Evolutionary conservation across 2,113 vertebrate genomes (phyloP).

Genomic region (Rhizomys pruinosus): DNA sequence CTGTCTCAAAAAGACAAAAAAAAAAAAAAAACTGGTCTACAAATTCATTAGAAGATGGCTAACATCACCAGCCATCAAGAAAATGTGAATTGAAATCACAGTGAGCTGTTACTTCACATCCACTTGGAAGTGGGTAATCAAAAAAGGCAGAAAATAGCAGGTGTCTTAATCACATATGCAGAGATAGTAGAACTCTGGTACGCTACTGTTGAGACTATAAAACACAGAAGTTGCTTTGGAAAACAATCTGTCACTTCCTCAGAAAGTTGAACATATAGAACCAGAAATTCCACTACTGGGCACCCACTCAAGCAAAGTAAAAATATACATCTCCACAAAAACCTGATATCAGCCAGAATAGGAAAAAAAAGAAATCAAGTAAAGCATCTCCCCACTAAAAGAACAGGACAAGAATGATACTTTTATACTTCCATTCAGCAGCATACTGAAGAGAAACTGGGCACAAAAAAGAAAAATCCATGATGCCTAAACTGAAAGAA

Average conservation of each 20-base stretch:
- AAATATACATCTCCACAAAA: not conserved
- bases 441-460: not conserved
- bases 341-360: not conserved
- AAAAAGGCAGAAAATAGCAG: not conserved
- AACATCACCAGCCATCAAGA: not conserved
- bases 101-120: not conserved
- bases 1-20: no score
- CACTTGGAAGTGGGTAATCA: not conserved
- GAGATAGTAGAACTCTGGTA: not conserved
- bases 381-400: not conserved
- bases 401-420: not conserved
- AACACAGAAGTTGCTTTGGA: not conserved
- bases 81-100: conserved; percentile 32
- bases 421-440: not conserved
- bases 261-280: not conserved
- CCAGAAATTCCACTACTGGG: not conserved
- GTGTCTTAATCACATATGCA: not conserved
- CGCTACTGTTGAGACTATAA: no score
- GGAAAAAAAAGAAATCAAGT: not conserved
- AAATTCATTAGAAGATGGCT: not conserved
- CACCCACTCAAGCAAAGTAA: not conserved
- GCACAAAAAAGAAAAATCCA: not conserved
- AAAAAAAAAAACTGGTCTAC: no score
- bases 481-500: not conserved
- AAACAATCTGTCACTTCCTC: not conserved